phyloP scores from a whole-genome alignment of 2,797 vertebrate species.

The Poeciliopsis gracilis region DNA sequence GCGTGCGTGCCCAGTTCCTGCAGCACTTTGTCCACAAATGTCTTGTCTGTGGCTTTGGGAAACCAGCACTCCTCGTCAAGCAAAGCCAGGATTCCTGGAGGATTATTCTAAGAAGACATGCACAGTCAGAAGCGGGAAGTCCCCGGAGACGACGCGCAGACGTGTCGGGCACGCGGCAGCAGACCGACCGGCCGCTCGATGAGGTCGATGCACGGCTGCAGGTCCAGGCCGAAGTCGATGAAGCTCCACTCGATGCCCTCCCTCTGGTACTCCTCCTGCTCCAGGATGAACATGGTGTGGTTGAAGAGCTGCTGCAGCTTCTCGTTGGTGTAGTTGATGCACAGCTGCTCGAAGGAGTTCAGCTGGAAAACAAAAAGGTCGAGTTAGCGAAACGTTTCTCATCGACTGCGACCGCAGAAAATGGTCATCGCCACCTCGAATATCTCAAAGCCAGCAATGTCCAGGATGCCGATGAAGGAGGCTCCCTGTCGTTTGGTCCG shows the following conservation, averaged over 20 bases:
- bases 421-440: slow-evolving; percentile 85
- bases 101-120: slow-evolving; percentile 85
- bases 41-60: slow-evolving; percentile 98
- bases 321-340: slow-evolving; percentile 99
- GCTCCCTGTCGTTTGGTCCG: slow-evolving; percentile 96
- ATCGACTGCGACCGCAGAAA: neutral
- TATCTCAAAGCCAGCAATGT: slow-evolving; percentile 98
- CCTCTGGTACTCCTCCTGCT: slow-evolving; percentile 98
- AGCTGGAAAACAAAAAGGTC: slow-evolving; percentile 62
- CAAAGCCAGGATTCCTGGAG: slow-evolving; percentile 93
- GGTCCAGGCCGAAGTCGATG: slow-evolving; percentile 96
- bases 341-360: slow-evolving; percentile 96
- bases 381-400: neutral
- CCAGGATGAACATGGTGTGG: slow-evolving; percentile 98
- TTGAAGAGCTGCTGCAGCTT: slow-evolving; percentile 99
- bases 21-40: slow-evolving; percentile 96
- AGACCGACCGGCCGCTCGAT: slow-evolving; percentile 92
- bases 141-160: neutral
- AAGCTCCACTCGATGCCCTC: slow-evolving; percentile 99
- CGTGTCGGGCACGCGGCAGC: neutral
- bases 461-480: slow-evolving; percentile 97
- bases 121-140: neutral
- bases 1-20: slow-evolving; percentile 95
- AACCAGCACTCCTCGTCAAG: slow-evolving; percentile 99
- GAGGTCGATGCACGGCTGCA: slow-evolving; percentile 98